phyloP scores from a whole-genome alignment of 92 coral and sea anemone genomes.

The Metridium senile region DNA sequence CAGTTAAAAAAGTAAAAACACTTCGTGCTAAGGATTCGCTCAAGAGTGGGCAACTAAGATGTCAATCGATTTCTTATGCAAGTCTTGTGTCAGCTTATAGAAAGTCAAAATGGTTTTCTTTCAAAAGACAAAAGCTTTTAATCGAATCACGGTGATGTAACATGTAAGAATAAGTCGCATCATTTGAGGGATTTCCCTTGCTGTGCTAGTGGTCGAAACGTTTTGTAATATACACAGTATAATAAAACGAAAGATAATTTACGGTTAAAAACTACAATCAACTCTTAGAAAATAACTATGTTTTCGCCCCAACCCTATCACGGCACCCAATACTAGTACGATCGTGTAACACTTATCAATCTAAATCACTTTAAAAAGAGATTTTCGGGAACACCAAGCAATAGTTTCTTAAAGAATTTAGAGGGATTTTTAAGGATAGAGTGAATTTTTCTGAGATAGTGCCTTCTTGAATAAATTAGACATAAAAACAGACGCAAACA shows the following conservation, averaged over 20 bases:
- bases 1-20: constrained; percentile 30
- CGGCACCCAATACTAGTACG: not conserved
- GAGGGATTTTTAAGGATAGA: not conserved
- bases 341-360: not conserved
- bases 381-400: not conserved
- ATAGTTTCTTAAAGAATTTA: not conserved
- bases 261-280: constrained; percentile 34
- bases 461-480: constrained; percentile 32
- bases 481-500: not conserved
- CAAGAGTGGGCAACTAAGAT: constrained; percentile 14
- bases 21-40: constrained; percentile 14
- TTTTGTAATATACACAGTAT: constrained; percentile 36
- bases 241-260: constrained; percentile 31
- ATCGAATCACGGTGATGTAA: constrained; percentile 22
- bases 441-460: not conserved
- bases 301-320: constrained; percentile 28
- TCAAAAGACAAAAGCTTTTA: constrained; percentile 36
- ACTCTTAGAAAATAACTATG: constrained; percentile 21
- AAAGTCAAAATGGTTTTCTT: constrained; percentile 43
- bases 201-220: constrained; percentile 34
- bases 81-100: constrained; percentile 11
- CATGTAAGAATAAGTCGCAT: not conserved
- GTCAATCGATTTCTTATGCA: constrained; percentile 25
- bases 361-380: not conserved
- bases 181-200: constrained; percentile 19